Base-by-base conservation (phyloP, 2,888 invertebrate species). In the Altica lythri region DNA sequence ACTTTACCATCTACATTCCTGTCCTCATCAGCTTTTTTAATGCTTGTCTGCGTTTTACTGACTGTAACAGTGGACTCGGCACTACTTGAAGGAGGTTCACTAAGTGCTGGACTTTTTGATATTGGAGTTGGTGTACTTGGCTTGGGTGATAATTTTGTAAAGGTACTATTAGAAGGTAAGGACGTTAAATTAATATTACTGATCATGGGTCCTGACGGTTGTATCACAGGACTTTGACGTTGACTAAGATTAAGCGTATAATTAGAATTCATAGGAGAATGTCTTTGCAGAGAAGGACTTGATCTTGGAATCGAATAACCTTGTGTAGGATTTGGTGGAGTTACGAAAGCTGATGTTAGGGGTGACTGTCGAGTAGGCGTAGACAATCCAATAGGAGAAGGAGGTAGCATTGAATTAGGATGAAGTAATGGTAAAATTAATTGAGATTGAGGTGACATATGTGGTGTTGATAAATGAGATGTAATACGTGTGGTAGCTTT, bases 221-320 rank as follows among this genome's bases (percentile, higher is more conserved):
- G 75, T 12, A 76, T 73, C n/a, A 75, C 69, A n/a, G 77, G 74
- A 25, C 73, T 70, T 53, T 74, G 73, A 40, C 73, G 69, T 57
- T 73, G 73, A 27, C 70, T 68, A 54, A 74, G 62, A 55, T 72
- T 74, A 48, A 72, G 63, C 32, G 72, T 68, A 59, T 74, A 74
- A 18, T 68, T 69, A 40, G 67, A 53, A 40, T 63, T 65, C 48
- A 70, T 64, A 6, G 83, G 73, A 75, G 83, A 71, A 73, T 82
- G 68, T 77, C 83, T 62, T 78, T 83, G 75, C 77, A 83, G 55
- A 25, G 65, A 82, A 64, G 72, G 83, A 79, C 69, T 82, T 75
- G 72, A 83, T 76, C 82, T 80, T 75, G 71, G 73, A 35, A 72
- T 64, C 6, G 71, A 62, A 56, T 69, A 72, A 38, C 54, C 65